Conservation (phyloP, 2,888 invertebrate species). For the Acrobasis consociella region DNA sequence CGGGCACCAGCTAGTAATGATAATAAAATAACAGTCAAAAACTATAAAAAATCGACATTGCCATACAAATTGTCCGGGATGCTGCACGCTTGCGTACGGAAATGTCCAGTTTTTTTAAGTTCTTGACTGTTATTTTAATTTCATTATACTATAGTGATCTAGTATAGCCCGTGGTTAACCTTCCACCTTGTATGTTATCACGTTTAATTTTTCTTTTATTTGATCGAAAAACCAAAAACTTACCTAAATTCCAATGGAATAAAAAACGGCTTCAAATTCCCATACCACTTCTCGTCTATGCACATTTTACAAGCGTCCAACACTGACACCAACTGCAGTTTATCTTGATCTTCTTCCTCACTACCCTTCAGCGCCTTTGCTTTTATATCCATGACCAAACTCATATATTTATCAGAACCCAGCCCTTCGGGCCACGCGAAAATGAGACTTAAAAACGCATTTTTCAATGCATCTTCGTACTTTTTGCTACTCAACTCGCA, state of each 20-base stretch:
- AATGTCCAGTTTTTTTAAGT: too few species aligned
- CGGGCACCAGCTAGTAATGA: too few species aligned
- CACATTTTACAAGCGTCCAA: constrained; percentile 48
- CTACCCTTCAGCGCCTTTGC: constrained; percentile 54
- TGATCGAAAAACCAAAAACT: too few species aligned
- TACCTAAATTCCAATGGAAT: constrained; percentile 58
- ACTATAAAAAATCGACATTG: too few species aligned
- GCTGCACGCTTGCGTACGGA: too few species aligned
- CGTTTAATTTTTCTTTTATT: too few species aligned
- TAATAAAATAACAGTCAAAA: too few species aligned
- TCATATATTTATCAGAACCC: constrained; percentile 61
- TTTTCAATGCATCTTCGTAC: constrained; percentile 52
- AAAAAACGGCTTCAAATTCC: constrained; percentile 51
- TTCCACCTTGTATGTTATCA: too few species aligned
- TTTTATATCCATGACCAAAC: constrained; percentile 68
- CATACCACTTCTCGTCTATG: constrained; percentile 46
- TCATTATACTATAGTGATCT: too few species aligned
- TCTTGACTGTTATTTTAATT: too few species aligned
- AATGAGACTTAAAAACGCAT: constrained; percentile 62
- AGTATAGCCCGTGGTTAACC: too few species aligned
- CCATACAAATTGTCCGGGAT: too few species aligned
- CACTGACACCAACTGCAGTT: constrained; percentile 51
- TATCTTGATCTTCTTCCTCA: constrained; percentile 35
- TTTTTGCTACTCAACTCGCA: constrained; percentile 61
- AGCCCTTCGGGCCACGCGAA: constrained; percentile 52